These are phyloP conservation scores for Drosophila cardini DNA, from an alignment of 1,140 invertebrate genomes.

Conservation along the genomic window DNA sequence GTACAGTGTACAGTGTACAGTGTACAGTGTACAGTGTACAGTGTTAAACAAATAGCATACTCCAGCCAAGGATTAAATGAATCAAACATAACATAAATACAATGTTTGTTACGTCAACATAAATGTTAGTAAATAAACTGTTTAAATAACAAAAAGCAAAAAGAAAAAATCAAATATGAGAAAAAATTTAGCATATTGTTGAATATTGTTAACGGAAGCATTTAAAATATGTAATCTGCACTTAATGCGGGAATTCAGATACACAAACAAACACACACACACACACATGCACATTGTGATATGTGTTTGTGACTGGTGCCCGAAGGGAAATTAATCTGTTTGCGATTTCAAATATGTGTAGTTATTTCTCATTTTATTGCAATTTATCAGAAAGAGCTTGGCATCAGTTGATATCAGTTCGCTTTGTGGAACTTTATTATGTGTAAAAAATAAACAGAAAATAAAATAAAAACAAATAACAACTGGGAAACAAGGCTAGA, in stretches of 20 bases:
- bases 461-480: background rate
- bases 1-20: too few relatives aligned
- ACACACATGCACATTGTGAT: background rate
- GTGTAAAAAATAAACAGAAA: background rate
- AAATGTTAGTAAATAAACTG: background rate
- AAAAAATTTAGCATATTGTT: background rate
- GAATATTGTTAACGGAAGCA: background rate
- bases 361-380: conserved; percentile 24
- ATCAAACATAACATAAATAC: background rate
- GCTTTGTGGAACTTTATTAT: conserved; percentile 17
- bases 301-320: conserved; percentile 6
- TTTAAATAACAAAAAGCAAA: background rate
- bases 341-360: conserved; percentile 14
- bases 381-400: conserved; percentile 4
- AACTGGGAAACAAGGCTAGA: background rate
- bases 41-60: background rate
- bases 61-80: background rate
- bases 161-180: background rate
- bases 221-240: conserved; percentile 2
- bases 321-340: conserved; percentile 23
- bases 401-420: conserved; percentile 5
- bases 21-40: too few relatives aligned
- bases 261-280: conserved; percentile 7
- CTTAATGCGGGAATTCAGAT: conserved; percentile 11
- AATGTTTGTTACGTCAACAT: background rate